These are phyloP conservation scores for Euproctis similis DNA, from an alignment of 2,888 invertebrate genomes.

Conservation along the genomic window DNA sequence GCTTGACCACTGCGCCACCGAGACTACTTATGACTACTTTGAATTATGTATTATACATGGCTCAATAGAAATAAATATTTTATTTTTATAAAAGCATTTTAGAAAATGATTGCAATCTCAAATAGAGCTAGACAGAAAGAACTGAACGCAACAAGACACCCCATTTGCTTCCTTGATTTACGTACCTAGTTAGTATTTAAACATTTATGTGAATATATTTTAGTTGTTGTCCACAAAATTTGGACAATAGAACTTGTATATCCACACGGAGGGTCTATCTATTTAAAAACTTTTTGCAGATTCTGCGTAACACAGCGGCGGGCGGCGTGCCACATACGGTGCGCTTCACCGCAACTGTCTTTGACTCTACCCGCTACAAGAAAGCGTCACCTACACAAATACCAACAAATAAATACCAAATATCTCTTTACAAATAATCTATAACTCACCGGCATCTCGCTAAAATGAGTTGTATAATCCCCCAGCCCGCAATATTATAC, in stretches of 20 bases:
- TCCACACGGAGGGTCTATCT: slow-evolving; percentile 26
- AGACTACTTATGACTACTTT: no score
- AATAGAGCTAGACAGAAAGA: no score
- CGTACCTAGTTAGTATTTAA: no score
- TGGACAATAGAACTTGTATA: slow-evolving; percentile 29
- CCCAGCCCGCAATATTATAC: slow-evolving; percentile 54
- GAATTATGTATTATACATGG: no score
- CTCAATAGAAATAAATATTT: no score
- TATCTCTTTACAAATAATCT: slow-evolving; percentile 54
- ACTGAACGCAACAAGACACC: no score
- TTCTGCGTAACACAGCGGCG: slow-evolving; percentile 52
- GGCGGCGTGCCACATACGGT: slow-evolving; percentile 28
- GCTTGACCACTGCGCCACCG: no score
- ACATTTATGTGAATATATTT: no score
- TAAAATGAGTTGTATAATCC: slow-evolving; percentile 62
- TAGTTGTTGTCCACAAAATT: no score
- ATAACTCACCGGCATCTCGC: slow-evolving; percentile 56
- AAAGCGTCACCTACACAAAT: slow-evolving; percentile 40
- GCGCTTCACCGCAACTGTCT: slow-evolving; percentile 30
- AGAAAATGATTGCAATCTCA: no score
- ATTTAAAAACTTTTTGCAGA: slow-evolving; percentile 30
- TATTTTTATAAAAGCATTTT: no score
- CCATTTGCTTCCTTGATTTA: no score
- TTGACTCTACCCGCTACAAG: slow-evolving; percentile 31
- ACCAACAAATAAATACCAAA: slow-evolving; percentile 55